Conservation (phyloP, 2,797 vertebrate species). For the Megaceryle alcyon region DNA sequence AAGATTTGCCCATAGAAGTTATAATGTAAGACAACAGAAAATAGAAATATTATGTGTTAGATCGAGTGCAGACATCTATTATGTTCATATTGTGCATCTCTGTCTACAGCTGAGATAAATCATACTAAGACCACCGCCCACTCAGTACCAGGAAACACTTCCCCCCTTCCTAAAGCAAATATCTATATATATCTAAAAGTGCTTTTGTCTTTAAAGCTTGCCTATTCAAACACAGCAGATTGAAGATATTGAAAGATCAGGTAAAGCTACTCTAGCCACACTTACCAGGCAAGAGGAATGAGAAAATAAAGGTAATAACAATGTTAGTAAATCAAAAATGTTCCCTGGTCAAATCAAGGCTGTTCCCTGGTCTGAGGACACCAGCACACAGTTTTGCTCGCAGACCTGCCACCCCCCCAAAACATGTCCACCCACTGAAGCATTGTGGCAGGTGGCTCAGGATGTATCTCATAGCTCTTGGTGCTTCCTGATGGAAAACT, state of each 20-base stretch:
- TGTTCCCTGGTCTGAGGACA: neutral
- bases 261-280: neutral
- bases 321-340: neutral
- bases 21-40: neutral
- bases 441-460: neutral
- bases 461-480: neutral
- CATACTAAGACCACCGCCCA: neutral
- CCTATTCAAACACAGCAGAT: neutral
- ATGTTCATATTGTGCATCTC: neutral
- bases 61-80: constrained; percentile 1
- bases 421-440: rapidly evolving
- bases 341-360: neutral
- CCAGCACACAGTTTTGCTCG: neutral
- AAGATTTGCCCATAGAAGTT: neutral
- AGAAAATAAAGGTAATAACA: neutral
- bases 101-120: neutral
- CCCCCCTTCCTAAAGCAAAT: neutral
- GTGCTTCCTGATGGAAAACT: neutral
- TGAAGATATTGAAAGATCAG: neutral
- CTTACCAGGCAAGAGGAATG: neutral
- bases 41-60: neutral
- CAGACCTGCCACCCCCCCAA: neutral
- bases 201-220: neutral
- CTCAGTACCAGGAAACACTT: neutral
- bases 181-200: neutral